Base-by-base conservation (phyloP, 23 tunicate species). In the Halocynthia roretzi region DNA sequence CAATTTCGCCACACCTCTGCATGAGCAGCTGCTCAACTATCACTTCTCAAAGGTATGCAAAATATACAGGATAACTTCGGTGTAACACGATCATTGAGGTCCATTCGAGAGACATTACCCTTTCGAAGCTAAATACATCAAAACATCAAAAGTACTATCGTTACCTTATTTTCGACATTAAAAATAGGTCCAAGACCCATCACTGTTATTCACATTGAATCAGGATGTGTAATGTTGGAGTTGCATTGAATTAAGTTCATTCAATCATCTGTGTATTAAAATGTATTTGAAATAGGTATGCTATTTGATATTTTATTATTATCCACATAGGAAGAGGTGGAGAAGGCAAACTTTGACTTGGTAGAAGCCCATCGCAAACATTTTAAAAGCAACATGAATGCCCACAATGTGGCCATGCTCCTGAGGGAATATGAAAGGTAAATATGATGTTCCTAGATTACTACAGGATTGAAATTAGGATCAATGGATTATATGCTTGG, bases 331-430 rank as follows among this genome's bases (percentile, higher is more conserved):
- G 71, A 80, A 21, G 87, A 91, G 76, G 63, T 91, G 5, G 97
- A 91, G 14, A 68, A 17, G 31, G 75, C 80, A n/a, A 81, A 78
- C 81, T 87, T 77, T 61, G 87, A 85, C 11, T 72, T 91, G 15
- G 62, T 85, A 19, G 97, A 91, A 31, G 76, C 86, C 62, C 97
- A 91, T 67, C 97, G 97, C 78, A 78, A 85, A 56, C 90, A 91
- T 62, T 71, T 91, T 80, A 65, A 74, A 81, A 84, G 82, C 81
- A 70, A 76, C 50, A 91, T 91, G 97, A 85, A 81, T 12, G 82
- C 65, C 31, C 80, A 91, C 71, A 91, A 91, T 72, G 84, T 91
- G n/a, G 63, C 68, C 17, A 9, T 58, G 51, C 73, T 91, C 66
- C 75, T 75, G 62, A 72, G 69, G 15, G 90, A 85, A 53, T 91